Percentiles rank a stretch among this genome's conserved stretches.
Evolutionary conservation across 1,140 invertebrate genomes (phyloP).

Genomic region (Agrypnia vestita): DNA sequence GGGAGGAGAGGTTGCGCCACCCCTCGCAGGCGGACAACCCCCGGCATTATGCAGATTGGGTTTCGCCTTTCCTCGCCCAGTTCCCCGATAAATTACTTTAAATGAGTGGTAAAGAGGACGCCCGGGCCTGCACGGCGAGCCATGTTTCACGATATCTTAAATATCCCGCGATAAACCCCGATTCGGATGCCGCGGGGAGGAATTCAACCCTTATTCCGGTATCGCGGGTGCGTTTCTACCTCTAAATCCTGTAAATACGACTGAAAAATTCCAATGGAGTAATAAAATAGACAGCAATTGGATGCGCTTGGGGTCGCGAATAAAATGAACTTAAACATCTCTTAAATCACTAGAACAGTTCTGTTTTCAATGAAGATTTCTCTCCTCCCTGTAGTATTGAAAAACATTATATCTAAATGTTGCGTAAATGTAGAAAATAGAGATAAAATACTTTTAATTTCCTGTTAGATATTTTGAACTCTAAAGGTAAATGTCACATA

Average conservation of each 20-base stretch:
- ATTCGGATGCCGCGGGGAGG: conserved; percentile 4
- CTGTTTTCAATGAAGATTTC: not conserved
- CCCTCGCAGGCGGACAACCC: conserved; percentile 7
- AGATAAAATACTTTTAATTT: not conserved
- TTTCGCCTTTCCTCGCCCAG: conserved; percentile 38
- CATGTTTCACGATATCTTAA: conserved; percentile 40
- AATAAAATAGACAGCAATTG: conserved; percentile 45
- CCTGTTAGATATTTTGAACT: not conserved
- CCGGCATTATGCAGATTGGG: conserved; percentile 57
- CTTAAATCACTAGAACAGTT: conserved; percentile 16
- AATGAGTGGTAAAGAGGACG: conserved; percentile 52
- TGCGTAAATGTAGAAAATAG: not conserved
- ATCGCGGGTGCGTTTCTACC: not conserved
- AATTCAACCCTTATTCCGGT: conserved; percentile 26
- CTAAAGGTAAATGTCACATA: not conserved
- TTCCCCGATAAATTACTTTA: conserved; percentile 57
- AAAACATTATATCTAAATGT: not conserved
- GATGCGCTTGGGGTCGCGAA: conserved; percentile 20
- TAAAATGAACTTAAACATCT: conserved; percentile 41
- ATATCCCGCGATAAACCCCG: conserved; percentile 14
- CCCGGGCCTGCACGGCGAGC: conserved; percentile 20
- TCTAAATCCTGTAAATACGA: conserved; percentile 17
- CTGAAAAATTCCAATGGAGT: conserved; percentile 27
- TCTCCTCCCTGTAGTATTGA: not conserved
- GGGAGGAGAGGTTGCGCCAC: not conserved